phyloP scores from a whole-genome alignment of 2,888 invertebrate species.

The Ormyrus labotus region DNA sequence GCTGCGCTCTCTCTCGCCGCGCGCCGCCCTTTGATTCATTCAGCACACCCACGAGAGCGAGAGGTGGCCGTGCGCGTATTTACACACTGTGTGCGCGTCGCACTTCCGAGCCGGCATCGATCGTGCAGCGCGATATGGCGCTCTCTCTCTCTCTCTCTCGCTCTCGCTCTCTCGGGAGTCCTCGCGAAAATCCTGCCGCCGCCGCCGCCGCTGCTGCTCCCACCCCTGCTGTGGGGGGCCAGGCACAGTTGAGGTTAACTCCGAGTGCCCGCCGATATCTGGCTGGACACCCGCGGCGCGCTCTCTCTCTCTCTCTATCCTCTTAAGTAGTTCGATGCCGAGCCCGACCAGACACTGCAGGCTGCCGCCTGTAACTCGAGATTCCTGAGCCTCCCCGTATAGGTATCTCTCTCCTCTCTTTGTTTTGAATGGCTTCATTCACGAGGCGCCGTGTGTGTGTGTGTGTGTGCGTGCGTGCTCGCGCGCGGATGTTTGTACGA shows the following conservation, averaged over 20 bases:
- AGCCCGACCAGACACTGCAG: neutral
- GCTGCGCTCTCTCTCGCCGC: conserved; percentile 33
- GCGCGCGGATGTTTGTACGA: neutral
- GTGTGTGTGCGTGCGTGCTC: neutral
- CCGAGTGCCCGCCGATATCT: neutral
- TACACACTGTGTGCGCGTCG: conserved; percentile 39
- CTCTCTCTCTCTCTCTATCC: neutral
- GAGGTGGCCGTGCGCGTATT: conserved; percentile 4
- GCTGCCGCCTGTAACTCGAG: too few species aligned
- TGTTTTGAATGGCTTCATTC: too few species aligned
- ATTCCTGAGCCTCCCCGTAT: too few species aligned
- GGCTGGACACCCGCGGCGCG: conserved; percentile 6
- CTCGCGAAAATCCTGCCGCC: too few species aligned
- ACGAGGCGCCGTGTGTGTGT: neutral
- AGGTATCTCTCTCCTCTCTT: too few species aligned
- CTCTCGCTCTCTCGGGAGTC: conserved; percentile 1
- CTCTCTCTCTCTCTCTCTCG: neutral
- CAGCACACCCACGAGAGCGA: neutral
- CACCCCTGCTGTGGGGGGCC: conserved; percentile 1
- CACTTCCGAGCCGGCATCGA: conserved; percentile 43
- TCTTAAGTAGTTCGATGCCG: conserved; percentile 25
- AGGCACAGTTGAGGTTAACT: conserved; percentile 42
- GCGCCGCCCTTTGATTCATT: conserved; percentile 26
- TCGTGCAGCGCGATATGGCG: conserved; percentile 45
- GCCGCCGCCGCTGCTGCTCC: too few species aligned